phyloP scores from a whole-genome alignment of 1,140 invertebrate genomes.

The Thalassaphorura encarpata region DNA sequence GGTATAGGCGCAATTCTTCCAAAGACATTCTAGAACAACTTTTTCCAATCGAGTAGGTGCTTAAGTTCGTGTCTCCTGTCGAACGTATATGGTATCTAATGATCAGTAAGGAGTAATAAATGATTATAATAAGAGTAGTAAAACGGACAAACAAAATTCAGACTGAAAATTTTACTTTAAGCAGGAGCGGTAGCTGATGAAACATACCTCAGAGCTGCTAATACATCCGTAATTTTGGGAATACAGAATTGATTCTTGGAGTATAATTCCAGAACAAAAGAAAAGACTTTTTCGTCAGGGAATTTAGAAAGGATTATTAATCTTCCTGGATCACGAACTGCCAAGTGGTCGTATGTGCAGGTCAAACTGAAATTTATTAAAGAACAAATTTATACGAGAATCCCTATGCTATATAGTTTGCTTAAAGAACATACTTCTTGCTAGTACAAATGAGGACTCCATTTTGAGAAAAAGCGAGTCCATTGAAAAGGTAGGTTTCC shows the following conservation, averaged over 20 bases:
- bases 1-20: too few species aligned
- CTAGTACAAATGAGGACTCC: conserved; percentile 3
- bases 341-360: neutral
- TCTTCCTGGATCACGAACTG: neutral
- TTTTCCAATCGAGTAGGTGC: too few species aligned
- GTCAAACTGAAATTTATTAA: neutral
- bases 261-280: neutral
- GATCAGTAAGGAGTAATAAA: neutral
- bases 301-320: conserved; percentile 4
- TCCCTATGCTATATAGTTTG: neutral
- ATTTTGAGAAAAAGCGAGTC: conserved; percentile 8
- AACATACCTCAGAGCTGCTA: neutral
- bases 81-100: neutral
- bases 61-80: neutral
- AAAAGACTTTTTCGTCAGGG: neutral
- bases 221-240: neutral
- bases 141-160: neutral
- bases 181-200: neutral
- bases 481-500: conserved; percentile 10
- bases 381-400: neutral
- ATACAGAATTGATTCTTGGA: neutral
- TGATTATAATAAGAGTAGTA: neutral
- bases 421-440: conserved; percentile 5
- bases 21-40: too few species aligned
- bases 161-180: neutral